These are phyloP conservation scores for Dolichopus griseipennis DNA, from an alignment of 2,888 invertebrate genomes.

Conservation along the genomic window DNA sequence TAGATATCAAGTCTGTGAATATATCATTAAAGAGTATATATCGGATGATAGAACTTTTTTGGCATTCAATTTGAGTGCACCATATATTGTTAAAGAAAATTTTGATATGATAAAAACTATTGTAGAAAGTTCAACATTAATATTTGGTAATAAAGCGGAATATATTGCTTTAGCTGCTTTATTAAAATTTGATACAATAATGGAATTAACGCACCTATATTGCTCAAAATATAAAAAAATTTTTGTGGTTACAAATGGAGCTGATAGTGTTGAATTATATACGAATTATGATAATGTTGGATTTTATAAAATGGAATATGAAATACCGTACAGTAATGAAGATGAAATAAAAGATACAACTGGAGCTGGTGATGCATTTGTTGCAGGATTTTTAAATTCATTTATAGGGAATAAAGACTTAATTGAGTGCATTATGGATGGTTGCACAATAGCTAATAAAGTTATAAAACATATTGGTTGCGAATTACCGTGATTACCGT, in stretches of 20 bases:
- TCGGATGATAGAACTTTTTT: conserved; percentile 38
- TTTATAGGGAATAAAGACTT: conserved; percentile 40
- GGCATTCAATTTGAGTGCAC: conserved; percentile 48
- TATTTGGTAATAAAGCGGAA: conserved; percentile 52
- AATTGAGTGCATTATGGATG: conserved; percentile 43
- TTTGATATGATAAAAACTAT: conserved; percentile 41
- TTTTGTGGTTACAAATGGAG: conserved; percentile 56
- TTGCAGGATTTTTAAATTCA: conserved; percentile 50
- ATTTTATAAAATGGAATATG: conserved; percentile 25
- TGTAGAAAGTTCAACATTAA: conserved; percentile 44
- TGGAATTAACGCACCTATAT: conserved; percentile 27
- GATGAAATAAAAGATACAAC: conserved; percentile 48
- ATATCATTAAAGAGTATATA: conserved; percentile 43
- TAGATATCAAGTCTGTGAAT: conserved; percentile 42
- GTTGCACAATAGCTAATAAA: conserved; percentile 41
- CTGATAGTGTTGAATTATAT: conserved; percentile 47
- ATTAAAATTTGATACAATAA: conserved; percentile 25
- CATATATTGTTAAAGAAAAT: conserved; percentile 46
- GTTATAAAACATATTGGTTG: conserved; percentile 48
- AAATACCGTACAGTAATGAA: conserved; percentile 39
- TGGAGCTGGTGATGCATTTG: conserved; percentile 54
- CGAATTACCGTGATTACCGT: conserved; percentile 35
- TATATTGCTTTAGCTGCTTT: conserved; percentile 42
- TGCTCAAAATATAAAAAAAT: conserved; percentile 39
- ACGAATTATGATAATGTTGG: conserved; percentile 33